Base-by-base conservation (phyloP, 1,140 invertebrate genomes). In the Trichogramma pretiosum region DNA sequence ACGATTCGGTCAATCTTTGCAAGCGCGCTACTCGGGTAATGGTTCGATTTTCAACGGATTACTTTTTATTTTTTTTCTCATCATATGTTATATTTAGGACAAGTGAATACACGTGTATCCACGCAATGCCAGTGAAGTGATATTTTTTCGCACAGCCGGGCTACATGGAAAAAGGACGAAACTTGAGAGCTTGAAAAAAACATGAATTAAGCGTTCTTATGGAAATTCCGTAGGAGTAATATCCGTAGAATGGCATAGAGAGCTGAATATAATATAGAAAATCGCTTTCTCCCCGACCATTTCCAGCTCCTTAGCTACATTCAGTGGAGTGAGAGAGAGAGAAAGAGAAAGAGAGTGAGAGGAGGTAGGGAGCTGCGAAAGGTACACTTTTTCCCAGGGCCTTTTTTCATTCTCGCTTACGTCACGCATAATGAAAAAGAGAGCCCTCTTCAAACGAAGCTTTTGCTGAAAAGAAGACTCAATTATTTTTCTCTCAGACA, bases 161-260 rank as follows among this genome's bases (percentile, higher is more conserved):
- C 38, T 49, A 52, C 55, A 58, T 61, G 63, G 58, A 64, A 63
- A 66, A 65, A 64, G 57, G 43, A 62, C 58, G 53, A 54, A 32
- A 54, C 54, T 56, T 33, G 56, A 60, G 17, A 8, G 22, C 7
- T 2, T 23, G 13, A 33, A 24, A 28, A 32, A 42, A 46, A 28
- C 32, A 47, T 32, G 41, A 49, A 52, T 52, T 58, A 62, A 63
- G 56, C 60, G 59, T 65, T 66, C 56, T 62, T 60, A 64, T 64
- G 63, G 55, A 66, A 68, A 68, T 68, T 59, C 47, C 56, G n/a
- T n/a, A n/a, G 48, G 60, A 61, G 64, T 66, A 68, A 65, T 68
- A 65, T 63, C 59, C 52, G 17, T 36, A 26, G 32, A 21, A 19
- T 37, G n/a, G 19, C 11, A 28, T 14, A n/a, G 26, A 28, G 21